phyloP scores from a whole-genome alignment of 2,888 invertebrate genomes.

The Lamellibrachia satsuma region DNA sequence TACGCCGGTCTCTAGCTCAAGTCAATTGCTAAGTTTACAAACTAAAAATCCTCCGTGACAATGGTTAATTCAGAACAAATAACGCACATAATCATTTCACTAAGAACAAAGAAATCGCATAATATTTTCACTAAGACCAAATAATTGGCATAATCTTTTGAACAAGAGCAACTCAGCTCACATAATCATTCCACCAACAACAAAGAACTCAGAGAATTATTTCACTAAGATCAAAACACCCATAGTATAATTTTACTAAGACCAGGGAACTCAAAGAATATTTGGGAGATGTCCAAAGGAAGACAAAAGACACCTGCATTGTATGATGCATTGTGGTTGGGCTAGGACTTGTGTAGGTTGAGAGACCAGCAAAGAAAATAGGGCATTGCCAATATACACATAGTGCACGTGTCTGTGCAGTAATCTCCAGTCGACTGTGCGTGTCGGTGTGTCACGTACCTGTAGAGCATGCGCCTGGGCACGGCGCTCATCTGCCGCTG shows the following conservation, averaged over 20 bases:
- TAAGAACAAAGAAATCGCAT: background rate
- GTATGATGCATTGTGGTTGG: background rate
- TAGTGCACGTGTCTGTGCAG: background rate
- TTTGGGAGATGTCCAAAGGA: background rate
- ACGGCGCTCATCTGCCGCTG: background rate
- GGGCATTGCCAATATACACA: background rate
- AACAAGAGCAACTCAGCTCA: background rate
- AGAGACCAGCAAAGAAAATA: too few species aligned
- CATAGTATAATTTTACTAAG: background rate
- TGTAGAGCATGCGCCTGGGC: background rate
- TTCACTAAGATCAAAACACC: background rate
- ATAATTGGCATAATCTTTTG: background rate
- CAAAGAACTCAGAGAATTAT: background rate
- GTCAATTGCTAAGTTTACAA: too few species aligned
- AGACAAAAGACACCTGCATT: background rate
- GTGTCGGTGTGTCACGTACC: background rate
- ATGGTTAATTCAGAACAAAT: background rate
- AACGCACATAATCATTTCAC: background rate
- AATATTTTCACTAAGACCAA: background rate
- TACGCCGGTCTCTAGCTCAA: too few species aligned
- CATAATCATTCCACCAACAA: background rate
- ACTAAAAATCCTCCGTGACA: too few species aligned
- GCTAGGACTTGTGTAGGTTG: background rate
- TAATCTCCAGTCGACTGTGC: too few species aligned
- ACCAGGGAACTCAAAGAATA: background rate